A percentile compares a stretch with the other conserved stretches of the same genome.
These are phyloP conservation scores for Hydropotes inermis DNA, from an alignment of 2,113 vertebrate genomes.

Conservation along the genomic window DNA sequence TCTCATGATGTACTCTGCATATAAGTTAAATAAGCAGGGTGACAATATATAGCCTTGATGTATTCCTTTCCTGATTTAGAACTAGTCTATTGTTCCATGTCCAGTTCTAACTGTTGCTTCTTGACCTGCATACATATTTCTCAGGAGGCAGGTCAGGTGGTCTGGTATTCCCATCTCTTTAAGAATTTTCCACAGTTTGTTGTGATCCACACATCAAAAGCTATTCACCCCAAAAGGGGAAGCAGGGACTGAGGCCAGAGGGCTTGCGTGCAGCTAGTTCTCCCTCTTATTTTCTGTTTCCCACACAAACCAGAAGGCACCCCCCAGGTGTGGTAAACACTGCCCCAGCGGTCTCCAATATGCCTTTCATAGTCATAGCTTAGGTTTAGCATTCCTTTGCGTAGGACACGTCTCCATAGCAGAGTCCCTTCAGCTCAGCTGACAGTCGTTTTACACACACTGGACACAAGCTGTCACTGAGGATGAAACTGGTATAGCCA, in stretches of 20 bases:
- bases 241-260: not conserved
- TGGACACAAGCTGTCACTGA: not conserved
- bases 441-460: not conserved
- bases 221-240: not conserved
- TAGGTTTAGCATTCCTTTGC: not conserved
- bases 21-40: not conserved
- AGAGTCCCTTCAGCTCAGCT: not conserved
- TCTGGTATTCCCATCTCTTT: not conserved
- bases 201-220: not conserved
- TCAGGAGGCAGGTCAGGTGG: not conserved
- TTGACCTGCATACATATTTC: not conserved
- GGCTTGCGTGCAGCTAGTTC: not conserved
- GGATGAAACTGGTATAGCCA: not conserved
- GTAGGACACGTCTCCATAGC: not conserved
- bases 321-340: not conserved
- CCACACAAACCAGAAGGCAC: not conserved
- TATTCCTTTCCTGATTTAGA: not conserved
- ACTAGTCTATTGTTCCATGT: not conserved
- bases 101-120: not conserved
- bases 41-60: not conserved
- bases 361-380: not conserved
- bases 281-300: conserved; percentile 35
- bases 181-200: not conserved
- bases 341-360: not conserved
- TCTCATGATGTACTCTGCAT: not conserved